Evolutionary conservation across 1,140 invertebrate genomes (phyloP), one percentile per base, ranked within the genome.

Genomic region (Himalopsyche phryganea): DNA sequence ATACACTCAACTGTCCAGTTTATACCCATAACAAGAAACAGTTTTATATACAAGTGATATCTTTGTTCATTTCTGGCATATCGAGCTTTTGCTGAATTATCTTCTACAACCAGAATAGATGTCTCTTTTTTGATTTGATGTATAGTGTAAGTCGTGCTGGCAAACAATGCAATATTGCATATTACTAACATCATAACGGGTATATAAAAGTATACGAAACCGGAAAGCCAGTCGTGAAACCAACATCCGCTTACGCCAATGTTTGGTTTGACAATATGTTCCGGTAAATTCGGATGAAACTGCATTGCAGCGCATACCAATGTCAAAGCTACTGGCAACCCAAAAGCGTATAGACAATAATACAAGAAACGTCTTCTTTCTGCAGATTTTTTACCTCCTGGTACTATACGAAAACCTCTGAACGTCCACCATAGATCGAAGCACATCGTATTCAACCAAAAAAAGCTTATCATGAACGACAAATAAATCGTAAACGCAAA

Each of bases 391-490:
- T 67, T 72, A 13, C 68, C 70, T 2, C 55, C 40, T 10, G 23
- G 23, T 9, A 28, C 23, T 5, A 28, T 9, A 28, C 23, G 14
- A 38, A 60, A 67, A 68, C 69, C 77, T 62, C 80, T 78, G 66
- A 82, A 82, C 28, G 85, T 85, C 60, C 80, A 76, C 72, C 80
- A 86, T 41, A 86, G 75, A 65, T 87, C 85, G 47, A 84, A 80
- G 42, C 85, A 82, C 66, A 87, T 83, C 2, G 84, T 76, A 48
- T 79, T 83, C 64, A 87, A 80, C 86, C 86, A 88, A 19, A 82
- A 79, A 65, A 87, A 87, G 44, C 83, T 80, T 0, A 80, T 68
- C 53, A 87, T 70, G 67, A 85, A 84, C 63, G 81, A 84, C 66
- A 81, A 86, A 61, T 87, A 85, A 13, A 83, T 72, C 1, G 77